Percentiles rank a stretch among this genome's conserved stretches.
These are phyloP conservation scores for Cyanoramphus novaezelandiae DNA, from an alignment of 2,113 vertebrate species.

Conservation along the genomic window DNA sequence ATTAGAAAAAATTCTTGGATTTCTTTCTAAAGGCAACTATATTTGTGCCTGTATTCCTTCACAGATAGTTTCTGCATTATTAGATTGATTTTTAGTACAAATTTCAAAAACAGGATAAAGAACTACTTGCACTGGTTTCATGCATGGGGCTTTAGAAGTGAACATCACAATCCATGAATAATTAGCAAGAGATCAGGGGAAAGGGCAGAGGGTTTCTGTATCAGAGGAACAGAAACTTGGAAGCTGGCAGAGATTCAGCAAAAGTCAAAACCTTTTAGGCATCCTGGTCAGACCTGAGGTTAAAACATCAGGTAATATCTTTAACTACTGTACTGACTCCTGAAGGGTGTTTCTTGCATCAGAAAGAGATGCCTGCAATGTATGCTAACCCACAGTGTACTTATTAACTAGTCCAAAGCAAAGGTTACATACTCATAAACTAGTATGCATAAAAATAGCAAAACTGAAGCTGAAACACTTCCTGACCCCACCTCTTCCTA, in stretches of 20 bases:
- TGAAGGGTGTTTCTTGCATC: not conserved
- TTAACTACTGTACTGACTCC: not conserved
- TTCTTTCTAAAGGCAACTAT: not conserved
- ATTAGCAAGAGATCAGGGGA: not conserved
- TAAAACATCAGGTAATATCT: not conserved
- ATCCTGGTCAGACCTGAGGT: not conserved
- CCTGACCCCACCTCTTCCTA: not conserved
- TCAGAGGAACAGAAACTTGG: not conserved
- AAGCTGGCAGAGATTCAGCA: not conserved
- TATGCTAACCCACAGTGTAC: not conserved
- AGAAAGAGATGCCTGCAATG: not conserved
- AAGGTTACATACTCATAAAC: not conserved
- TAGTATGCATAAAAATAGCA: not conserved
- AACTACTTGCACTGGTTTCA: not conserved
- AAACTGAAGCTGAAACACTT: not conserved
- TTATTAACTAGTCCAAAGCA: slow-evolving; percentile 40
- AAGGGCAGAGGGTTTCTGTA: not conserved
- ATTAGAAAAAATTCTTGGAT: not conserved
- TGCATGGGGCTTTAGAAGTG: not conserved
- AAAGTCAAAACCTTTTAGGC: not conserved
- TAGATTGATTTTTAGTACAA: not conserved
- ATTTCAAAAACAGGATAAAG: not conserved
- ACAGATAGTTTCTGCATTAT: not conserved
- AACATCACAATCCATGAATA: not conserved
- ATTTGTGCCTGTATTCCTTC: not conserved